Conservation (phyloP, 2,113 vertebrate species). For the Elephas maximus region DNA sequence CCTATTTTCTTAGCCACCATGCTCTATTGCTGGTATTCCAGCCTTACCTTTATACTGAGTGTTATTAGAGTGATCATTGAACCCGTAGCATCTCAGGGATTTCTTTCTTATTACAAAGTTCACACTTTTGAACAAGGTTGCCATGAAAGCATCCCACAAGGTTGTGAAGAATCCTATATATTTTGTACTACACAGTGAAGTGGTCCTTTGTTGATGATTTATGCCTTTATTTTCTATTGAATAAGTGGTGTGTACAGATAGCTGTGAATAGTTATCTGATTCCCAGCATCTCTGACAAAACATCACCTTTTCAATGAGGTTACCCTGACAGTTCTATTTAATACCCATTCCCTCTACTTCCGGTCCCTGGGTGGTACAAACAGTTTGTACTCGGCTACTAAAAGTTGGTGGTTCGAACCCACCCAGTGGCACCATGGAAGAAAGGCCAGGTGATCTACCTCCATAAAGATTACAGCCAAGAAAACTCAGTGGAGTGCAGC, state of each 20-base stretch:
- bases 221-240: background rate
- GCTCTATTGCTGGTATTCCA: background rate
- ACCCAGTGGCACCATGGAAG: too few species aligned
- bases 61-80: background rate
- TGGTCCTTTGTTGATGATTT: background rate
- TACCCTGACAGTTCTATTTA: background rate
- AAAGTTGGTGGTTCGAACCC: too few species aligned
- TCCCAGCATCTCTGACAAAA: background rate
- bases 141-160: background rate
- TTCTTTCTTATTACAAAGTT: background rate
- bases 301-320: background rate
- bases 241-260: background rate
- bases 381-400: too few species aligned
- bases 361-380: too few species aligned
- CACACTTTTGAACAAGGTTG: background rate
- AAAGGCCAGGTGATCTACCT: too few species aligned
- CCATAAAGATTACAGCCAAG: too few species aligned
- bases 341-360: background rate
- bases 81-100: accelerated
- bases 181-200: background rate
- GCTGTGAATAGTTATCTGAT: background rate
- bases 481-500: too few species aligned
- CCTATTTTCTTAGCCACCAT: background rate
- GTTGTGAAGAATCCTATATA: background rate
- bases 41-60: background rate